Conservation (phyloP, 2,113 vertebrate species). For the Lepus americanus region DNA sequence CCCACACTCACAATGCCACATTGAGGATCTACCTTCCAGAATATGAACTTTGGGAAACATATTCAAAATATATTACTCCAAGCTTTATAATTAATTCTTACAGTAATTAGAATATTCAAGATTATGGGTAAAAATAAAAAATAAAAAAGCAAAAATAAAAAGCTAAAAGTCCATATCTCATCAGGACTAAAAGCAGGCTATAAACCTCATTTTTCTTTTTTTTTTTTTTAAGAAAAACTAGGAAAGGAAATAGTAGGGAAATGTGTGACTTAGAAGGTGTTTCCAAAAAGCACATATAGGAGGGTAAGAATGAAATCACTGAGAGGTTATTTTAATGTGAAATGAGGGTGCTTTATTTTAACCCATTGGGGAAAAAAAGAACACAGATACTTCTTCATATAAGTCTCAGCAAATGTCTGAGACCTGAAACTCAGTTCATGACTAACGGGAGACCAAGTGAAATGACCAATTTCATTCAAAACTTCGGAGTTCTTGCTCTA, state of each 20-base stretch:
- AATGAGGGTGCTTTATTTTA: neutral
- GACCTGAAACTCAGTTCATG: neutral
- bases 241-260: neutral
- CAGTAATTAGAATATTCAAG: neutral
- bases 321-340: neutral
- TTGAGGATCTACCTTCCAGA: neutral
- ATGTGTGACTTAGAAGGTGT: neutral
- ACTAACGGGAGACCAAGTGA: neutral
- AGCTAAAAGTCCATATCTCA: too few relatives aligned
- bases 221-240: neutral
- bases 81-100: neutral
- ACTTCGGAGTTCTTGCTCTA: neutral
- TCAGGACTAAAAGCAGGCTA: too few relatives aligned
- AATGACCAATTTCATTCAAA: conserved; percentile 39
- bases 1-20: accelerated
- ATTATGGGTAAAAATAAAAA: neutral
- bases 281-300: neutral
- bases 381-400: neutral
- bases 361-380: neutral
- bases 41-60: neutral
- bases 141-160: too few relatives aligned
- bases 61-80: neutral
- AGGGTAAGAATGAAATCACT: neutral
- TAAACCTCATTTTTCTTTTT: too few relatives aligned
- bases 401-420: neutral